Evolutionary conservation across 2,888 invertebrate species (phyloP).

Genomic region (Papilio elwesi): DNA sequence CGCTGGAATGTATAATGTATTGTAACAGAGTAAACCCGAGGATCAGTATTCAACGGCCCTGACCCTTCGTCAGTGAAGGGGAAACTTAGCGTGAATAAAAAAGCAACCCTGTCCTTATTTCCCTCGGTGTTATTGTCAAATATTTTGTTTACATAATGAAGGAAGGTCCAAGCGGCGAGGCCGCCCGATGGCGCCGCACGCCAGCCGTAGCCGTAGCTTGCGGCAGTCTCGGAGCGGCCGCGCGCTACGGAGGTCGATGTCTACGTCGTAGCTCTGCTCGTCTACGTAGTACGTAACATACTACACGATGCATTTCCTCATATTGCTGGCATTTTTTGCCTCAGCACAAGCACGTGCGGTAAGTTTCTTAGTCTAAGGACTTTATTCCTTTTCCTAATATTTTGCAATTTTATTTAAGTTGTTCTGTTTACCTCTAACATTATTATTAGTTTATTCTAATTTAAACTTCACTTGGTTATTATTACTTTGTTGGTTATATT

Average conservation of each 20-base stretch:
- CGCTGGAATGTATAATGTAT: constrained; percentile 22
- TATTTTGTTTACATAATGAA: constrained; percentile 77
- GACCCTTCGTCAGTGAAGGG: constrained; percentile 37
- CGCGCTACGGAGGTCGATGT: constrained; percentile 57
- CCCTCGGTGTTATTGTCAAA: constrained; percentile 66
- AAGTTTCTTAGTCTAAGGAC: constrained; percentile 55
- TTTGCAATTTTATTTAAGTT: neutral
- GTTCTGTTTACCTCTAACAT: neutral
- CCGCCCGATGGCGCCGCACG: constrained; percentile 51
- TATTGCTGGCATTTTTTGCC: constrained; percentile 74
- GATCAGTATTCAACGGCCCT: constrained; percentile 33
- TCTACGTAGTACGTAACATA: constrained; percentile 55
- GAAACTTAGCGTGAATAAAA: constrained; percentile 39
- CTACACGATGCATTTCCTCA: constrained; percentile 73
- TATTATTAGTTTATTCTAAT: no score
- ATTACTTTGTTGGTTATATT: no score
- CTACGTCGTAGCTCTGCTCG: constrained; percentile 52
- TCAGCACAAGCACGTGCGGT: constrained; percentile 81
- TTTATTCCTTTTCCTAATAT: neutral
- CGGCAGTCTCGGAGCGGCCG: constrained; percentile 77
- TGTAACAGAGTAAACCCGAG: constrained; percentile 36
- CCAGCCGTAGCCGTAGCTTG: constrained; percentile 62
- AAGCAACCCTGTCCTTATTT: constrained; percentile 53
- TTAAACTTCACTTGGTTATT: no score
- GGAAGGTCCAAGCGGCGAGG: constrained; percentile 58